These are phyloP conservation scores for Podotricha telesiphe DNA, from an alignment of 2,888 invertebrate genomes.

Conservation along the genomic window DNA sequence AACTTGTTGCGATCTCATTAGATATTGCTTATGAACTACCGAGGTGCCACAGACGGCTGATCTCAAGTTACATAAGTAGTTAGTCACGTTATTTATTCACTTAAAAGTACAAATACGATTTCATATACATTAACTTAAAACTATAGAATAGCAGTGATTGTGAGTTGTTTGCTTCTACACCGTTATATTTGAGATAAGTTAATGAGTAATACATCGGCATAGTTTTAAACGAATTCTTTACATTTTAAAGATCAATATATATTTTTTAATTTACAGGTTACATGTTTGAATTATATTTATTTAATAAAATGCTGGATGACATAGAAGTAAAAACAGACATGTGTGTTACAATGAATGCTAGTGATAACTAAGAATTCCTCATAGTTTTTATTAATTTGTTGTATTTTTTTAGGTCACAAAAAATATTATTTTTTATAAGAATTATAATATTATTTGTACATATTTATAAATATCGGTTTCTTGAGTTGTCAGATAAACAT, in stretches of 20 bases:
- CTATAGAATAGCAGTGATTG: constrained; percentile 15
- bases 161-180: constrained; percentile 6
- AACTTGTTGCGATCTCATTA: constrained; percentile 20
- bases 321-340: too few species aligned
- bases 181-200: constrained; percentile 27
- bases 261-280: too few species aligned
- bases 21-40: constrained; percentile 13
- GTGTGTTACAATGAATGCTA: constrained; percentile 26
- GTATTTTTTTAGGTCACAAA: constrained; percentile 20
- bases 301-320: too few species aligned
- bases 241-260: too few species aligned
- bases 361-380: constrained; percentile 48
- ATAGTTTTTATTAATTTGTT: constrained; percentile 32
- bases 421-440: neutral
- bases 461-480: neutral
- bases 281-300: too few species aligned
- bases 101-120: constrained; percentile 37
- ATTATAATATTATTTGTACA: neutral
- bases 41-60: constrained; percentile 12
- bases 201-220: constrained; percentile 27
- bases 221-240: neutral
- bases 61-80: constrained; percentile 23
- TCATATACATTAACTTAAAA: constrained; percentile 30
- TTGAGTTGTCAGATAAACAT: neutral
- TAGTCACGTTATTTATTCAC: constrained; percentile 31